Percentiles rank a stretch among this genome's conserved stretches.
Evolutionary conservation across 37 sponge, comb jelly and placozoan species (phyloP).

Genomic region (Petrosia ficiformis): DNA sequence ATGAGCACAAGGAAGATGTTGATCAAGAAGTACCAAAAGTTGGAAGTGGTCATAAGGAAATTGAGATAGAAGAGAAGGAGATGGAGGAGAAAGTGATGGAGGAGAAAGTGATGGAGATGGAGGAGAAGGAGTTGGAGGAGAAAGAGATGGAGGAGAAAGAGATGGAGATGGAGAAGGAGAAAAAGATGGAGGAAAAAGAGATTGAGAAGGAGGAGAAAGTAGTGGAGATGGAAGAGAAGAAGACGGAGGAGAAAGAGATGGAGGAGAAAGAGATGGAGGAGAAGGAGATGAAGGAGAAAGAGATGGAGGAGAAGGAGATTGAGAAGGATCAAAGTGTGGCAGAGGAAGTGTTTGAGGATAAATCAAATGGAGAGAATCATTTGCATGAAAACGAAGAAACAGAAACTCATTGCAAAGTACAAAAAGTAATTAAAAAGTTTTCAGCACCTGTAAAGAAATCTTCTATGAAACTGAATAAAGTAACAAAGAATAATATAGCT

Average conservation of each 20-base stretch:
- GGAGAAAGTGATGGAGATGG: no score
- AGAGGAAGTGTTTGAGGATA: slow-evolving; percentile 10
- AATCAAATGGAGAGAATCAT: slow-evolving; percentile 23
- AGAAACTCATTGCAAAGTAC: background rate
- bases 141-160: no score
- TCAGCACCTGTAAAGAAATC: background rate
- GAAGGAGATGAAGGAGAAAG: background rate
- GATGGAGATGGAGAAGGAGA: no score
- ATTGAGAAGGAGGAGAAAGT: no score
- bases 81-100: no score
- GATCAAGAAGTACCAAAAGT: no score
- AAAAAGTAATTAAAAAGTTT: background rate
- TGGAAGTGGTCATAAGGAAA: no score
- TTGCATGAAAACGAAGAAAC: slow-evolving; percentile 18
- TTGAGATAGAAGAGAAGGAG: no score
- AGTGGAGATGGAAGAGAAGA: background rate
- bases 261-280: background rate
- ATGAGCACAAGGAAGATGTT: background rate
- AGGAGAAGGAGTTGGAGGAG: no score
- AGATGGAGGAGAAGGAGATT: slow-evolving; percentile 11
- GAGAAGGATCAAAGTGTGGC: slow-evolving; percentile 5
- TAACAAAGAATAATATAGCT: background rate
- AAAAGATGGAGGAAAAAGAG: no score
- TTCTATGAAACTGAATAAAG: background rate
- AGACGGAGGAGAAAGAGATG: background rate